A percentile compares a stretch with the other conserved stretches of the same genome.
Evolutionary conservation across 2,888 invertebrate genomes (phyloP).

Genomic region (Acronicta alni): DNA sequence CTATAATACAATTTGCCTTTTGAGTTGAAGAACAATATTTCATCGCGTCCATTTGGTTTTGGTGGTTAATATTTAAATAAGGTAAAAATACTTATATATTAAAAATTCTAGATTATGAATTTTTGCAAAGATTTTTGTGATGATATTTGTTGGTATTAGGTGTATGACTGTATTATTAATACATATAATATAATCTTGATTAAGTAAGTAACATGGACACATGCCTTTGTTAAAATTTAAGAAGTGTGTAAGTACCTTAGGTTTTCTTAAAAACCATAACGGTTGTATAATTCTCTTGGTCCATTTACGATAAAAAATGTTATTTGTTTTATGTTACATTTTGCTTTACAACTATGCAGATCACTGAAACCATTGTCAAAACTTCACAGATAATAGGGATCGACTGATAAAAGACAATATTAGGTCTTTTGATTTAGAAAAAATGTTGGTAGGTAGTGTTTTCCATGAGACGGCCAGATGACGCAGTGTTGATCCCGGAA

Average conservation of each 20-base stretch:
- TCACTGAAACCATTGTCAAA: no score
- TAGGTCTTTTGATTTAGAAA: no score
- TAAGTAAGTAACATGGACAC: constrained; percentile 19
- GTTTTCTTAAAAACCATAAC: constrained; percentile 2
- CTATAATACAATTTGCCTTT: constrained; percentile 66
- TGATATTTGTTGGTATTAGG: constrained; percentile 49
- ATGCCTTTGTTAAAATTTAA: constrained; percentile 35
- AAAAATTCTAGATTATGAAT: constrained; percentile 33
- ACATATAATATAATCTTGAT: constrained; percentile 32
- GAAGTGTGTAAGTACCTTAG: constrained; percentile 14
- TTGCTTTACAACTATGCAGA: no score
- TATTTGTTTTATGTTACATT: no score
- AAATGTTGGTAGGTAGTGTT: no score
- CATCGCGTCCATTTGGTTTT: constrained; percentile 81
- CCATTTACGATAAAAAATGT: no score
- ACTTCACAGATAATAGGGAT: no score
- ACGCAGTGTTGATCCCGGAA: no score
- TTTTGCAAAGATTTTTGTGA: constrained; percentile 52
- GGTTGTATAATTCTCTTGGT: no score
- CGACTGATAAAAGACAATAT: no score
- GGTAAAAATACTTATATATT: constrained; percentile 53
- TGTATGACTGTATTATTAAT: constrained; percentile 36
- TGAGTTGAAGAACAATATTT: constrained; percentile 73
- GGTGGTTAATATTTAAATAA: constrained; percentile 71
- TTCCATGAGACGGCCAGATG: no score